phyloP scores from a whole-genome alignment of 2,113 vertebrate species.

The Corvus cornix region DNA sequence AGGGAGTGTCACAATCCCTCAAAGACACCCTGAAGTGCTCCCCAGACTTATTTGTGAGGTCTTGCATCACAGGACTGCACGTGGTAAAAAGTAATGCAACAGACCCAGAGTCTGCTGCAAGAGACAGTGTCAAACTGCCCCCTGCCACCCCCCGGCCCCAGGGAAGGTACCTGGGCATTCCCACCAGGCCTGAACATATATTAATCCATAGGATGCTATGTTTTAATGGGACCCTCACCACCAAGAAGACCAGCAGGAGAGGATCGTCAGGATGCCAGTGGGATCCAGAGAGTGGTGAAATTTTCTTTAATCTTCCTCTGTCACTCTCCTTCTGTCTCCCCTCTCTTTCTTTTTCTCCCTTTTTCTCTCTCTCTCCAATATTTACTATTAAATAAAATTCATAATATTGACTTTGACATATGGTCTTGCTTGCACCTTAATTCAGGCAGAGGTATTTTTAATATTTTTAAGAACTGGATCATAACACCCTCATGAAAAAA shows the following conservation, averaged over 20 bases:
- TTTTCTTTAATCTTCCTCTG: background rate
- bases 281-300: too few relatives aligned
- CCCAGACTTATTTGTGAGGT: background rate
- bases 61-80: background rate
- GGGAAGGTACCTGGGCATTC: too few relatives aligned
- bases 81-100: background rate
- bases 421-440: background rate
- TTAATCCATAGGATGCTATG: fast-evolving
- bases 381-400: background rate
- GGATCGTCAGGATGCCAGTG: background rate
- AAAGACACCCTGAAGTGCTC: background rate
- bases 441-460: background rate
- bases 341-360: too few relatives aligned
- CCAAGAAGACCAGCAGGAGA: background rate
- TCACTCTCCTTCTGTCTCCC: background rate
- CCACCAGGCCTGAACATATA: background rate
- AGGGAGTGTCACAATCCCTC: background rate
- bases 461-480: background rate
- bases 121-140: fast-evolving
- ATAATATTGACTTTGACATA: background rate
- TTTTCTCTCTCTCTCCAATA: background rate
- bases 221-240: background rate
- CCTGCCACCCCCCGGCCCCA: too few relatives aligned
- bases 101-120: background rate
- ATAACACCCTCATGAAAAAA: background rate